phyloP scores from a whole-genome alignment of 2,888 invertebrate species.

The Marasmarcha lunaedactyla region DNA sequence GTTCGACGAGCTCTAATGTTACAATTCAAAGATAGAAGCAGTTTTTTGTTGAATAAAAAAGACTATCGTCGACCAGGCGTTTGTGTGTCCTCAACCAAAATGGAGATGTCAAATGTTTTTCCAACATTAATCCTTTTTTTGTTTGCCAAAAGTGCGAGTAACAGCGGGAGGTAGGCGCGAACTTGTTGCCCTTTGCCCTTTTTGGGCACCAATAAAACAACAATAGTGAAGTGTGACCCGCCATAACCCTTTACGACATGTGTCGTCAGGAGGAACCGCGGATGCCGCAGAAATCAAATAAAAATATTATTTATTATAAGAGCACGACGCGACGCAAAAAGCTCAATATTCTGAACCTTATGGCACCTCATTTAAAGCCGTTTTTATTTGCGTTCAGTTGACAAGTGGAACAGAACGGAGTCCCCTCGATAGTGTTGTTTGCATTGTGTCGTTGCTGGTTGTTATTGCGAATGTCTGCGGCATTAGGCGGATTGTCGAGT shows the following conservation, averaged over 20 bases:
- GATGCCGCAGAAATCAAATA: constrained; percentile 28
- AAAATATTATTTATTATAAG: constrained; percentile 5
- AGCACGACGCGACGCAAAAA: too few species aligned
- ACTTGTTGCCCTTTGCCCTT: constrained; percentile 54
- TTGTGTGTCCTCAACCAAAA: constrained; percentile 18
- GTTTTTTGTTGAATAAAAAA: too few species aligned
- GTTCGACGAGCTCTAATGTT: too few species aligned
- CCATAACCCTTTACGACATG: constrained; percentile 51
- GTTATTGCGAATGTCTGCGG: constrained; percentile 47
- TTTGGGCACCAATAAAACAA: constrained; percentile 51
- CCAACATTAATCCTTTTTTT: constrained; percentile 34
- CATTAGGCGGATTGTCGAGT: constrained; percentile 42
- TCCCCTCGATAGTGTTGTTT: constrained; percentile 16
- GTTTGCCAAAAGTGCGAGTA: constrained; percentile 22
- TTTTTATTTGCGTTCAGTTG: neutral
- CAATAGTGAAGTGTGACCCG: constrained; percentile 46
- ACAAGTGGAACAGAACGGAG: neutral
- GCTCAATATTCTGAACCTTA: too few species aligned
- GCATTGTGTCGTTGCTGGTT: constrained; percentile 36
- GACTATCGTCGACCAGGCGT: too few species aligned
- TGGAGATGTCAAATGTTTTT: constrained; percentile 37
- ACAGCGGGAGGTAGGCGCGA: constrained; percentile 45
- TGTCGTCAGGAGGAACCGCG: constrained; percentile 32
- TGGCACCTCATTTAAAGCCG: too few species aligned
- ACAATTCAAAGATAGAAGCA: too few species aligned